Percentiles rank a stretch among this genome's conserved stretches.
These are phyloP conservation scores for Gymnobelideus leadbeateri DNA, from an alignment of 2,113 vertebrate genomes.

Conservation along the genomic window DNA sequence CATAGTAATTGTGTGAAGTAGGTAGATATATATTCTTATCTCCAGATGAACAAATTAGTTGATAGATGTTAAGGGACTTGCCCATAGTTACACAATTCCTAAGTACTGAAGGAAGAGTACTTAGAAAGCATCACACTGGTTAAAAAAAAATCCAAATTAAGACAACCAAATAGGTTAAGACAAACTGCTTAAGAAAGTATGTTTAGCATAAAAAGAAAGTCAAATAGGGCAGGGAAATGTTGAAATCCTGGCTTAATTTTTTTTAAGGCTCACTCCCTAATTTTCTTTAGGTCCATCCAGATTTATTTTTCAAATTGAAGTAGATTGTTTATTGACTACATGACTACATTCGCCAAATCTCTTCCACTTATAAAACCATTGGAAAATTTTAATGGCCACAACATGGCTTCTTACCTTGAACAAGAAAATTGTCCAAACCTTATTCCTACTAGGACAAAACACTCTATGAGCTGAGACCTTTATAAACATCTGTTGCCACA, in stretches of 20 bases:
- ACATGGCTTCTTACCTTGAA: not conserved
- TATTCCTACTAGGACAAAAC: conserved; percentile 23
- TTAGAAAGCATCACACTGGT: not conserved
- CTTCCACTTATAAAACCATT: conserved; percentile 21
- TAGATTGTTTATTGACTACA: not conserved
- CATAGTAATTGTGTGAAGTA: too few relatives aligned
- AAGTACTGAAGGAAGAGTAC: not conserved
- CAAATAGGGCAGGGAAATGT: not conserved
- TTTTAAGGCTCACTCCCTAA: not conserved
- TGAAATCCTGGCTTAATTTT: conserved; percentile 1
- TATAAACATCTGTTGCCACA: conserved; percentile 57
- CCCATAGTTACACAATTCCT: not conserved
- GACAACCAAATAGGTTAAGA: not conserved
- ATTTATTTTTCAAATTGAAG: not conserved
- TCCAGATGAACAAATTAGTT: not conserved
- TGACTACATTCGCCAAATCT: not conserved
- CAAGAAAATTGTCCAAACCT: conserved; percentile 35
- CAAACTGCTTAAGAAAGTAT: not conserved
- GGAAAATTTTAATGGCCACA: not conserved
- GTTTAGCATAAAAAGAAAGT: not conserved
- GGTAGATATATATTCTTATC: too few relatives aligned
- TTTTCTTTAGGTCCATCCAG: not conserved
- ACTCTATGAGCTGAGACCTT: conserved; percentile 6
- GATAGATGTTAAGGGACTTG: not conserved
- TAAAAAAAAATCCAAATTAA: not conserved